Conservation (phyloP, 2,888 invertebrate genomes). For the Blastobasis lacticolella region DNA sequence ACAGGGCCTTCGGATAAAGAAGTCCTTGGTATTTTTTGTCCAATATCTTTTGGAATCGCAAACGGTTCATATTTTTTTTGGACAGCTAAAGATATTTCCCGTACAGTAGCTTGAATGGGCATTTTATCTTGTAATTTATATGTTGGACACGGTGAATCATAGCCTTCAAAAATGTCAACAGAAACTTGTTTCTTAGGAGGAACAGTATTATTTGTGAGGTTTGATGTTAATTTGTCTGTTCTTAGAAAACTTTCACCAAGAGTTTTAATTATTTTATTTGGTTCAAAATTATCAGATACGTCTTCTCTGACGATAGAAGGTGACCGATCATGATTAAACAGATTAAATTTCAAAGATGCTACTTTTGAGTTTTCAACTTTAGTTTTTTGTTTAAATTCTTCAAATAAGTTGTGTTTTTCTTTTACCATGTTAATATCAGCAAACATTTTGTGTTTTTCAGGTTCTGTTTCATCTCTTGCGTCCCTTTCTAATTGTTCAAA, state of each 20-base stretch:
- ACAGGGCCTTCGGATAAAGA: too few relatives aligned
- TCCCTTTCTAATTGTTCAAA: slow-evolving; percentile 49
- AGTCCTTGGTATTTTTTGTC: too few relatives aligned
- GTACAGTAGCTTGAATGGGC: not conserved
- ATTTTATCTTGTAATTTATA: not conserved
- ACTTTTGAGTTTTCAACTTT: too few relatives aligned
- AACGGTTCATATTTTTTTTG: too few relatives aligned
- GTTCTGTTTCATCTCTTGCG: slow-evolving; percentile 13
- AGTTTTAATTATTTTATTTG: slow-evolving; percentile 43
- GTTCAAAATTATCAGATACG: slow-evolving; percentile 29
- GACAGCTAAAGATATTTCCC: too few relatives aligned
- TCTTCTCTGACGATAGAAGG: slow-evolving; percentile 51
- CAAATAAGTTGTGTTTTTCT: slow-evolving; percentile 37
- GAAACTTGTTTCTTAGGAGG: slow-evolving; percentile 38
- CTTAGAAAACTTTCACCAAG: slow-evolving; percentile 44
- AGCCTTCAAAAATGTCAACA: slow-evolving; percentile 47
- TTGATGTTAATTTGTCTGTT: slow-evolving; percentile 25
- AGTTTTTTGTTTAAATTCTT: slow-evolving; percentile 13
- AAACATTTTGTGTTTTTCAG: slow-evolving; percentile 17
- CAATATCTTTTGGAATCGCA: too few relatives aligned
- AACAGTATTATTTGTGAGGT: slow-evolving; percentile 26
- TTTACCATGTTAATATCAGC: slow-evolving; percentile 29
- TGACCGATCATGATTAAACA: slow-evolving; percentile 31
- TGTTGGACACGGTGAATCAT: slow-evolving; percentile 26
- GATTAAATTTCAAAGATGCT: too few relatives aligned